These are phyloP conservation scores for Megaceryle alcyon DNA, from an alignment of 2,797 vertebrate species.

Conservation along the genomic window DNA sequence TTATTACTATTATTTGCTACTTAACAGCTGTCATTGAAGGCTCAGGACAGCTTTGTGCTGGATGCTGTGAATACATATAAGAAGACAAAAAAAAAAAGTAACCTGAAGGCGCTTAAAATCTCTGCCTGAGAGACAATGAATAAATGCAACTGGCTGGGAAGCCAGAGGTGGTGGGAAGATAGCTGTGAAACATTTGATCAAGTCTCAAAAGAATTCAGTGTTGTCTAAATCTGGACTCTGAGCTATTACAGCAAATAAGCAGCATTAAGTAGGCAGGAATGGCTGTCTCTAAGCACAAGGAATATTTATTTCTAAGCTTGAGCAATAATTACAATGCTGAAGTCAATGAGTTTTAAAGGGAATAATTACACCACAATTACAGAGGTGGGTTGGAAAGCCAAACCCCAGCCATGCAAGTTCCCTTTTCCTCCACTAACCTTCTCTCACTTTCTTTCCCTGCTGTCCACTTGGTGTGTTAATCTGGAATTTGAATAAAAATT, in stretches of 20 bases:
- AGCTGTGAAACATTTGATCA: neutral
- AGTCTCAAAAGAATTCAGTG: neutral
- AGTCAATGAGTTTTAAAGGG: conserved; percentile 40
- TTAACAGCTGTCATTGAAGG: neutral
- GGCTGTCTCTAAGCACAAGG: neutral
- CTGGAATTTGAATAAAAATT: conserved; percentile 23
- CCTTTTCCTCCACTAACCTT: neutral
- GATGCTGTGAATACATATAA: neutral
- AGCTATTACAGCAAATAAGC: conserved; percentile 2
- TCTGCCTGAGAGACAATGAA: neutral
- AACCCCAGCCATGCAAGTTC: neutral
- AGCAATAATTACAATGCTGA: conserved; percentile 28
- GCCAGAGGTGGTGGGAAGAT: neutral
- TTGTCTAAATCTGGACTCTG: conserved; percentile 36
- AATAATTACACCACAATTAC: conserved; percentile 23
- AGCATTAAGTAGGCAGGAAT: conserved; percentile 34
- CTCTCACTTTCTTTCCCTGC: neutral
- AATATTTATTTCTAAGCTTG: conserved; percentile 35
- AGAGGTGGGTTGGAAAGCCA: conserved; percentile 1
- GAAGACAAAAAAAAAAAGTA: neutral
- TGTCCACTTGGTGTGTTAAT: conserved; percentile 11
- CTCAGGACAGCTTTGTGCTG: conserved; percentile 31
- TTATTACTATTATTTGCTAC: conserved; percentile 25
- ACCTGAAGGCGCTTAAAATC: neutral
- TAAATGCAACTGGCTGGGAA: neutral